These are phyloP conservation scores for Labroides dimidiatus DNA, from an alignment of 2,797 vertebrate species.

Conservation along the genomic window DNA sequence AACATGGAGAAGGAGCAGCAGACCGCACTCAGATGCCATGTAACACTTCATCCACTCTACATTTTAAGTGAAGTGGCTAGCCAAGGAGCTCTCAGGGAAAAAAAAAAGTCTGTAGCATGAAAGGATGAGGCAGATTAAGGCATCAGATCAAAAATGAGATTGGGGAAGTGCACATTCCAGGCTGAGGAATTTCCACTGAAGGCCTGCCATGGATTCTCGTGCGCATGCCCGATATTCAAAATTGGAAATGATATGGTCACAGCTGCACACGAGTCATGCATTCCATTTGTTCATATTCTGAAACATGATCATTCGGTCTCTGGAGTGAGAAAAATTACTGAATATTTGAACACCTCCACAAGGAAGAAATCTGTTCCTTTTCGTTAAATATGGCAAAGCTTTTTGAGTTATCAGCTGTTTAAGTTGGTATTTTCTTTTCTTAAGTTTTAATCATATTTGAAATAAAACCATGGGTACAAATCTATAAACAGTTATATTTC, in stretches of 20 bases:
- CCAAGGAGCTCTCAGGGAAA: constrained; percentile 64
- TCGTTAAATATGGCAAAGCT: constrained; percentile 41
- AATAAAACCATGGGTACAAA: constrained; percentile 47
- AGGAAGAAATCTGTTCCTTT: constrained; percentile 44
- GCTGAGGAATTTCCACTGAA: constrained; percentile 72
- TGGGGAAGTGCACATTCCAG: constrained; percentile 73
- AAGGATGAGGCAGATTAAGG: constrained; percentile 66
- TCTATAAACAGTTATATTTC: constrained; percentile 42
- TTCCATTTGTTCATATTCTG: constrained; percentile 80
- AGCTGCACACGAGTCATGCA: constrained; percentile 81
- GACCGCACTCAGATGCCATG: constrained; percentile 77
- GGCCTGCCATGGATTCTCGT: constrained; percentile 53
- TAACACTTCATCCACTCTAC: constrained; percentile 74
- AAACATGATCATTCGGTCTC: constrained; percentile 77
- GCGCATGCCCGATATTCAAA: constrained; percentile 70
- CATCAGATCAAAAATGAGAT: constrained; percentile 79
- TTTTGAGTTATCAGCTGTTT: constrained; percentile 48
- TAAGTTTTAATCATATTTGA: constrained; percentile 57
- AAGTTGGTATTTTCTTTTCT: constrained; percentile 58
- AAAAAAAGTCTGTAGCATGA: constrained; percentile 67
- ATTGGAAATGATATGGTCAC: constrained; percentile 77
- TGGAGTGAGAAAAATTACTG: constrained; percentile 72
- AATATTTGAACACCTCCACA: constrained; percentile 64
- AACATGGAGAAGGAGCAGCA: constrained; percentile 79
- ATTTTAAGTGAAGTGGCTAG: constrained; percentile 77